Percentiles rank a stretch among this genome's conserved stretches.
Evolutionary conservation across 2,888 invertebrate species (phyloP).

Genomic region (Ischnus inquisitorius): DNA sequence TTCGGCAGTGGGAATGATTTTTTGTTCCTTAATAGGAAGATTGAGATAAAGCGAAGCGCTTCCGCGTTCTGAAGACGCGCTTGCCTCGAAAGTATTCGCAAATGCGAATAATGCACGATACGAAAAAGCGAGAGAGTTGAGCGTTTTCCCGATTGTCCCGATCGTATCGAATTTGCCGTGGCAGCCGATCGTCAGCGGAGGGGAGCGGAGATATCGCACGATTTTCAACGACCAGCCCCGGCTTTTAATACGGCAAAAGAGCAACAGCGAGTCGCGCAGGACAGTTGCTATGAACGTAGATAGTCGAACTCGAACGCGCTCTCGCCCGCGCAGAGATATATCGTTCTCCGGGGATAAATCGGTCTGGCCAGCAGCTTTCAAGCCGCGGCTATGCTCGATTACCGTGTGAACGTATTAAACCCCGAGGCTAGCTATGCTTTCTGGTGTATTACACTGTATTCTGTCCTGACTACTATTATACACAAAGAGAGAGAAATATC

Average conservation of each 20-base stretch:
- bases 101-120: background rate
- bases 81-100: constrained; percentile 8
- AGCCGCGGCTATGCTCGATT: constrained; percentile 40
- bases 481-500: background rate
- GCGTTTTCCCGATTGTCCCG: constrained; percentile 3
- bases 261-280: constrained; percentile 14
- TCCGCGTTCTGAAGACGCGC: background rate
- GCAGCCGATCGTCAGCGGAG: background rate
- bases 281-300: constrained; percentile 24
- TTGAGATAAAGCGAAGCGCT: background rate
- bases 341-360: constrained; percentile 48
- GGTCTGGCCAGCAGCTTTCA: constrained; percentile 48
- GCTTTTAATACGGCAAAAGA: background rate
- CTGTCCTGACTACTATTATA: constrained; percentile 2
- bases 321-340: constrained; percentile 28
- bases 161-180: constrained; percentile 26
- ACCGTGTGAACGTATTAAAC: constrained; percentile 61
- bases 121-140: background rate
- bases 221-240: constrained; percentile 34
- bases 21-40: background rate
- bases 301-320: constrained; percentile 4
- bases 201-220: constrained; percentile 14
- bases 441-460: background rate
- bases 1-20: constrained; percentile 1
- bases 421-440: constrained; percentile 15